Conservation (phyloP, 2,113 vertebrate genomes). For the Mastomys natalensis region DNA sequence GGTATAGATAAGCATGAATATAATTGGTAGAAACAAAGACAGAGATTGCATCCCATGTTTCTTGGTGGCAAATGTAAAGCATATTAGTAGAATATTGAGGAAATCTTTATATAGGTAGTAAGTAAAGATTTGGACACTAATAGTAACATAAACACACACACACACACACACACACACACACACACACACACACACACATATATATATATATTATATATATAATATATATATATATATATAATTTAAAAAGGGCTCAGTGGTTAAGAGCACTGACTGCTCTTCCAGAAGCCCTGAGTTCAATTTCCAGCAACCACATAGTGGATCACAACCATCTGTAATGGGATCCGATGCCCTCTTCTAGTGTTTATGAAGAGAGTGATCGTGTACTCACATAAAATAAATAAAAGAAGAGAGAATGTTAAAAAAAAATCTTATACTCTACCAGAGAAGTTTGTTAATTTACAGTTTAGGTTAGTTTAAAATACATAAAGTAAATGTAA, state of each 20-base stretch:
- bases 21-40: background rate
- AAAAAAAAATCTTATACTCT: background rate
- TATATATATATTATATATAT: background rate
- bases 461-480: background rate
- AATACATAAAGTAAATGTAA: background rate
- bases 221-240: background rate
- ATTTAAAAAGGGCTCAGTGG: too few species aligned
- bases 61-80: background rate
- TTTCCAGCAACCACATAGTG: too few species aligned
- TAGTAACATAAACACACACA: background rate
- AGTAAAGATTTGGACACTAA: background rate
- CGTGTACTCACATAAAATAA: too few species aligned
- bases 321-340: too few species aligned
- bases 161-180: too few species aligned
- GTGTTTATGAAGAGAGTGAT: too few species aligned
- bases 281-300: too few species aligned
- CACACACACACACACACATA: too few species aligned
- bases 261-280: too few species aligned
- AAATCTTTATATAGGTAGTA: background rate
- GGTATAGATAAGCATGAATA: background rate
- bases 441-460: background rate
- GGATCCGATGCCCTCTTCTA: too few species aligned
- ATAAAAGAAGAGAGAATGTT: too few species aligned
- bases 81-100: background rate
- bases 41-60: background rate